Evolutionary conservation across 2,113 vertebrate genomes (phyloP), one percentile per base, ranked within the genome.

Genomic region (Apteryx owenii): DNA sequence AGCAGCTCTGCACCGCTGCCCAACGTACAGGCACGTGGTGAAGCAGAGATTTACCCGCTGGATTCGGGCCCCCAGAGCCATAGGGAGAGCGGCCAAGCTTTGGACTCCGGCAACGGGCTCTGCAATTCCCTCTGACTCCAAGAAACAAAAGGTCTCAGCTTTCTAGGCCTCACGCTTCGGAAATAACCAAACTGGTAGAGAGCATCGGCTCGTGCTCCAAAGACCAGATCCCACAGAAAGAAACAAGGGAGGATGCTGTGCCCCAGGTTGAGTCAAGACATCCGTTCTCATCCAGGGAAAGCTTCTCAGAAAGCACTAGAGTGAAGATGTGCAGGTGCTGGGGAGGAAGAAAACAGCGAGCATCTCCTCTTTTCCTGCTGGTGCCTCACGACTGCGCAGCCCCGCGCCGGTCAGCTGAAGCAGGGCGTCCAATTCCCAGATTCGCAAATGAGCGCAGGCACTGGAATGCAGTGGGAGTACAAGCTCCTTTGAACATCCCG

Each of bases 401-500:
- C 72, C 72, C 3, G 1, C 0, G 0, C 70, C 81, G 69, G 9
- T 70, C 77, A 54, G 65, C 75, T 7, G 5, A 58, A 94, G 93
- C 64, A 7, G 64, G 4, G 42, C 25, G 11, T 44, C 9, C 28
- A 22, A 46, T 22, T 70, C 44, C 68, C 44, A 14, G 7, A 78
- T 64, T 78, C 9, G 2, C 88, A 77, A 95, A 95, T 90, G 88
- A 95, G 60, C 7, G 81, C 90, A 46, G 72, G 90, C 93, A 38
- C 60, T 92, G 91, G 94, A 96, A 97, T 95, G 87, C 93, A 82
- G 95, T 94, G 95, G 95, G 97, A 97, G 94, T 85, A 73, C 62
- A 89, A 48, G n/a, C 23, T 94, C 54, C 94, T 97, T 96, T 93
- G 97, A 97, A 91, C 89, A 88, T 80, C 88, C 53, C 79, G 26